Evolutionary conservation across 2,113 vertebrate genomes (phyloP).

Genomic region (Heterotis niloticus): DNA sequence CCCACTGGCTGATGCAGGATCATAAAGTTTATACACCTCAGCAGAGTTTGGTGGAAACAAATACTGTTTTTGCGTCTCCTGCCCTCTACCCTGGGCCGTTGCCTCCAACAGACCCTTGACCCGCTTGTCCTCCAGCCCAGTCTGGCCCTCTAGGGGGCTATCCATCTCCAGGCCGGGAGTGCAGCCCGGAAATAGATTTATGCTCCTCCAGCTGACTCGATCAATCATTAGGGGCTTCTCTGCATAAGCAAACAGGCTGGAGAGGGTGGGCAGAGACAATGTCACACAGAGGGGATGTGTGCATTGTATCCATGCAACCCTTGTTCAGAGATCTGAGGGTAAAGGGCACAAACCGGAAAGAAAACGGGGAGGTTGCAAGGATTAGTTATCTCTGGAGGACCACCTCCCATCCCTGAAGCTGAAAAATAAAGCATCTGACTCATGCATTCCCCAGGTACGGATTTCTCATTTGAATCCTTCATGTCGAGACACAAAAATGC

Average conservation of each 20-base stretch:
- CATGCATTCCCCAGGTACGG: background rate
- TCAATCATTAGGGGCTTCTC: conserved; percentile 61
- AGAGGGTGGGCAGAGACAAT: conserved; percentile 51
- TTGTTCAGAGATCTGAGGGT: background rate
- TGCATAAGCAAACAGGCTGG: conserved; percentile 64
- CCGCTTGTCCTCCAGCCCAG: conserved; percentile 58
- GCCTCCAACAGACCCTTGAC: conserved; percentile 41
- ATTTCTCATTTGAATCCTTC: background rate
- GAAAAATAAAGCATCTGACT: background rate
- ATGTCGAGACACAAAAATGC: background rate
- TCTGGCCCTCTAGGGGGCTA: conserved; percentile 54
- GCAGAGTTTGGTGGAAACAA: too few species aligned
- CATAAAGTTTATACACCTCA: background rate
- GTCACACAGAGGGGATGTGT: conserved; percentile 45
- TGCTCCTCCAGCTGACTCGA: conserved; percentile 56
- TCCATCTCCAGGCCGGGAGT: conserved; percentile 59
- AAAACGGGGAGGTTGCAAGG: too few species aligned
- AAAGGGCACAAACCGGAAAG: too few species aligned
- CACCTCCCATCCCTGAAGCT: background rate
- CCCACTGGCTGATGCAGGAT: background rate
- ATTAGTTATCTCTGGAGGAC: background rate
- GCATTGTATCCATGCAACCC: conserved; percentile 8
- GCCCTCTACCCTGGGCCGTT: conserved; percentile 19
- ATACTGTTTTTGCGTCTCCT: conserved; percentile 18
- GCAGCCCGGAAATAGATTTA: conserved; percentile 65